Evolutionary conservation across 2,888 invertebrate species (phyloP).

Genomic region (Pollenia griseotomentosa): DNA sequence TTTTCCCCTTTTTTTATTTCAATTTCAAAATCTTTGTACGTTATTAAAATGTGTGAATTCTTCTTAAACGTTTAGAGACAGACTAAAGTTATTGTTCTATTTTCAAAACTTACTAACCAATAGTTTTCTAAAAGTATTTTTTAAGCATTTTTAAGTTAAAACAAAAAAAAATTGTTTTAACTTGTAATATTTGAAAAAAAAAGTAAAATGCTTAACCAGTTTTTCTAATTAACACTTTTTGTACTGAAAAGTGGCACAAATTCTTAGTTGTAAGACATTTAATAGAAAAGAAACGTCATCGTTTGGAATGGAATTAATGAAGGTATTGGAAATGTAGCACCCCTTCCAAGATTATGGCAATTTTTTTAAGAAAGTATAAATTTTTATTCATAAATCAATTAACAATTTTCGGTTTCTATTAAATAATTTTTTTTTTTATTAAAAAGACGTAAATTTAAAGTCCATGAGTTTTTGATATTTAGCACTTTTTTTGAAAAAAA

Average conservation of each 20-base stretch:
- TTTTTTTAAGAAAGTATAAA: no score
- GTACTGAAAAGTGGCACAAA: constrained; percentile 32
- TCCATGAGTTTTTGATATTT: no score
- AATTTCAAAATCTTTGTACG: constrained; percentile 13
- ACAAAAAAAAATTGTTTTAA: neutral
- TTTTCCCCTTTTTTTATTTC: constrained; percentile 16
- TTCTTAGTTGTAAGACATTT: neutral
- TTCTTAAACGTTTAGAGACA: constrained; percentile 29
- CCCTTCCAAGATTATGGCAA: no score
- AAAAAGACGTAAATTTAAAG: no score
- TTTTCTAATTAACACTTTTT: constrained; percentile 66
- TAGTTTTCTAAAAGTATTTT: constrained; percentile 19
- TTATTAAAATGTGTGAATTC: constrained; percentile 42
- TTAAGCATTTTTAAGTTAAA: constrained; percentile 24
- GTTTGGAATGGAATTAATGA: neutral
- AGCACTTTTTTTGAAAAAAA: no score
- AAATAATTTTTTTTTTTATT: no score
- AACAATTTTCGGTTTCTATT: no score
- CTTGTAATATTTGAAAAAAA: constrained; percentile 31
- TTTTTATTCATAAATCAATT: no score
- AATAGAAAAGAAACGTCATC: neutral
- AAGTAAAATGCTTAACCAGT: constrained; percentile 53
- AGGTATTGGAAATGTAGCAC: no score
- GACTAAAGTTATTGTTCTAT: constrained; percentile 57
- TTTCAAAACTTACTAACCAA: constrained; percentile 44